phyloP scores from a whole-genome alignment of 92 coral and sea anemone species.

The Siderastrea radians region DNA sequence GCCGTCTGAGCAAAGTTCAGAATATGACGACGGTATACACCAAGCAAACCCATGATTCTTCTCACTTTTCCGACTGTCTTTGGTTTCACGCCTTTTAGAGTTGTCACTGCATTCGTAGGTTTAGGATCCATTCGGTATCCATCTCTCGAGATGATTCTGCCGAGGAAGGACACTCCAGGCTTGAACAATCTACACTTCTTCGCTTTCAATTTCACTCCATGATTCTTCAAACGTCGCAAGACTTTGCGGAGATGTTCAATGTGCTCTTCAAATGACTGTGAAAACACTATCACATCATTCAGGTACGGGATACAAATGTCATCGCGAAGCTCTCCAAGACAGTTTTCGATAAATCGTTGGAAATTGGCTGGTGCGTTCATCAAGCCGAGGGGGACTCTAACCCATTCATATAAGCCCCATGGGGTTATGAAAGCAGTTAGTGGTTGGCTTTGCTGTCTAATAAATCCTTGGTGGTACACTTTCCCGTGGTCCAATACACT shows the following conservation, averaged over 20 bases:
- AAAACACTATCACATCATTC: background rate
- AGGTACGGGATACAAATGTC: slow-evolving; percentile 21
- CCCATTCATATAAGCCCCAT: background rate
- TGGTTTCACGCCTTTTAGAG: slow-evolving; percentile 20
- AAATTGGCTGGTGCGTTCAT: background rate
- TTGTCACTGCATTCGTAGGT: slow-evolving; percentile 24
- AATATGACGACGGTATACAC: slow-evolving; percentile 37
- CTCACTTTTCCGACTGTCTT: slow-evolving; percentile 41
- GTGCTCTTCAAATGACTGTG: no score
- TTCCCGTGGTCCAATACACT: no score
- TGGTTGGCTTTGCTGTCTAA: no score
- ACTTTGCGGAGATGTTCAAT: no score
- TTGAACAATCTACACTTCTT: no score
- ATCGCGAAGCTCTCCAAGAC: background rate
- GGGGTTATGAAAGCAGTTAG: no score
- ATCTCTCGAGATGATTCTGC: slow-evolving; percentile 35
- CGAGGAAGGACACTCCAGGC: slow-evolving; percentile 22
- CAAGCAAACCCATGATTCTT: slow-evolving; percentile 42
- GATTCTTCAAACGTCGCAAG: no score
- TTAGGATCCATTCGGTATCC: slow-evolving; percentile 56
- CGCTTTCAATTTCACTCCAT: no score
- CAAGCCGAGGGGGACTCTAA: background rate
- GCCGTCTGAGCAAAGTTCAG: slow-evolving; percentile 19
- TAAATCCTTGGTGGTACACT: no score
- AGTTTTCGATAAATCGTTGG: background rate